These are phyloP conservation scores for Recurvirostra avosetta DNA, from an alignment of 2,113 vertebrate genomes.

Conservation along the genomic window DNA sequence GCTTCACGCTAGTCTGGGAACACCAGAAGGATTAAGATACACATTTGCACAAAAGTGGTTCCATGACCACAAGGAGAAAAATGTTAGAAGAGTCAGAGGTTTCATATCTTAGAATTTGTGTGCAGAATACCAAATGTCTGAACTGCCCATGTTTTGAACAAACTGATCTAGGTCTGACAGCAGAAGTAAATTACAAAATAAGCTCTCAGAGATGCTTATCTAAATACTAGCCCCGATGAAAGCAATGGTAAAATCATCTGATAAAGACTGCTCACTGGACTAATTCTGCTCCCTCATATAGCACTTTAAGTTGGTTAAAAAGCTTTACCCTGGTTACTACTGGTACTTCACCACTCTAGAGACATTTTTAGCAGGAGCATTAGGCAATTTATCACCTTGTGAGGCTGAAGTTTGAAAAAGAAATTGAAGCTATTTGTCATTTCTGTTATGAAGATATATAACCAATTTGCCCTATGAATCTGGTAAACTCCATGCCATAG, in stretches of 20 bases:
- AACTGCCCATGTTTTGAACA: background rate
- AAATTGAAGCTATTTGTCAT: background rate
- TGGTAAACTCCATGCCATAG: background rate
- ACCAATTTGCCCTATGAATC: background rate
- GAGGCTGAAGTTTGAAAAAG: background rate
- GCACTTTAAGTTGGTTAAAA: background rate
- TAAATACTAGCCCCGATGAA: background rate
- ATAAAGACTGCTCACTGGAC: background rate
- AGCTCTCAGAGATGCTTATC: background rate
- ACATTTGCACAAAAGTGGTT: background rate
- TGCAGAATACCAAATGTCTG: background rate
- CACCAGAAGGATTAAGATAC: background rate
- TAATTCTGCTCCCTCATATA: background rate
- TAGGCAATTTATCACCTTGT: background rate
- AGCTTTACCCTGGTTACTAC: background rate
- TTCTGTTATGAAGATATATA: background rate
- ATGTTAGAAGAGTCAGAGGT: background rate
- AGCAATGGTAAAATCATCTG: background rate
- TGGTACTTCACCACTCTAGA: background rate
- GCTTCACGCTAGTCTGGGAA: background rate
- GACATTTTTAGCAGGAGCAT: background rate
- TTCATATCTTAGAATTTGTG: background rate
- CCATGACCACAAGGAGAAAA: background rate
- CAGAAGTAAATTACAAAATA: background rate
- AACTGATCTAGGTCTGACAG: background rate